These are phyloP conservation scores for Octodon degus DNA, from an alignment of 2,113 vertebrate species.

Conservation along the genomic window DNA sequence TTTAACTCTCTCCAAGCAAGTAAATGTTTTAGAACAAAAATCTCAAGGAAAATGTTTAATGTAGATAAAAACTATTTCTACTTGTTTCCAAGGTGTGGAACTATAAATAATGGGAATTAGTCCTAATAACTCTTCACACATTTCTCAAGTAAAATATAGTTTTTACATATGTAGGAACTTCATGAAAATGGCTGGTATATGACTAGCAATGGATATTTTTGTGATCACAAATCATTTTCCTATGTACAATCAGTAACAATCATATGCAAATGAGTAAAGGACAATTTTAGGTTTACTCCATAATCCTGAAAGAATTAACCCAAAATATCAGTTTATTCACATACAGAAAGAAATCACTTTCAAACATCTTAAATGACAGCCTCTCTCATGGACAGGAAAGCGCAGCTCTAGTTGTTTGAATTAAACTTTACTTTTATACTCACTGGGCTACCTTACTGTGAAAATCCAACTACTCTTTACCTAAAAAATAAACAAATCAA, in stretches of 20 bases:
- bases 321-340: not conserved
- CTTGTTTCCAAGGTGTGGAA: not conserved
- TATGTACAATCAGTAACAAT: not conserved
- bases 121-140: not conserved
- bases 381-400: not conserved
- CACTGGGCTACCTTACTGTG: not conserved
- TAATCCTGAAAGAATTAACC: not conserved
- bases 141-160: not conserved
- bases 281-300: not conserved
- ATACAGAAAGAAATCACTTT: not conserved
- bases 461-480: not conserved
- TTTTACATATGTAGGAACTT: not conserved
- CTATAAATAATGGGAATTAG: not conserved
- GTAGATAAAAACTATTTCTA: not conserved
- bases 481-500: not conserved
- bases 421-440: not conserved
- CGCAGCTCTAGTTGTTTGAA: not conserved
- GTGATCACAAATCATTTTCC: not conserved
- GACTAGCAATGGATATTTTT: not conserved
- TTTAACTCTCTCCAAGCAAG: slow-evolving; percentile 1
- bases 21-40: not conserved
- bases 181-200: not conserved
- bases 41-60: not conserved
- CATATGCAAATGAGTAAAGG: not conserved
- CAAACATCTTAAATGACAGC: not conserved